These are phyloP conservation scores for Brachyalestes nurse DNA, from an alignment of 2,797 vertebrate species.

Conservation along the genomic window DNA sequence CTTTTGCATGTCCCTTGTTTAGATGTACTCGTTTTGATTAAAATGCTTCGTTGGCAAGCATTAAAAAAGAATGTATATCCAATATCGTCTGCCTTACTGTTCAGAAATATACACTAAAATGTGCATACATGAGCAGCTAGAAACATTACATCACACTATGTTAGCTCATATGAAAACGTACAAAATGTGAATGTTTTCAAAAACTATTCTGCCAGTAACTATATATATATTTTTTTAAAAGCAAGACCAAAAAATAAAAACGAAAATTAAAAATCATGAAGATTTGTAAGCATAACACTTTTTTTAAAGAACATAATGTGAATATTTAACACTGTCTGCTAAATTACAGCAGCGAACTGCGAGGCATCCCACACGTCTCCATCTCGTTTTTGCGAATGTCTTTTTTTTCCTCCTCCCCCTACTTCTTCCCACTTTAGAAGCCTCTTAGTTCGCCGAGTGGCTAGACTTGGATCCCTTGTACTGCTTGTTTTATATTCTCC, in stretches of 20 bases:
- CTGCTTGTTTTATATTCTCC: constrained; percentile 99
- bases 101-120: constrained; percentile 97
- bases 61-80: constrained; percentile 89
- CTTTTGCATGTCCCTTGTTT: constrained; percentile 70
- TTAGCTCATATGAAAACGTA: constrained; percentile 99
- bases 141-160: constrained; percentile 96
- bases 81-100: constrained; percentile 89
- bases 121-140: constrained; percentile 97
- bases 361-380: constrained; percentile 82
- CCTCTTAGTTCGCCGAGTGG: constrained; percentile 77
- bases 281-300: constrained; percentile 89
- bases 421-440: constrained; percentile 60
- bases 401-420: constrained; percentile 34
- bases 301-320: constrained; percentile 84
- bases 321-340: constrained; percentile 91
- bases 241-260: constrained; percentile 89
- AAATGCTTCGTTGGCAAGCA: constrained; percentile 88
- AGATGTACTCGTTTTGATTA: constrained; percentile 78
- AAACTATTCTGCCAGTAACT: constrained; percentile 91
- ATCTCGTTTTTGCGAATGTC: constrained; percentile 47
- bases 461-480: constrained; percentile 99
- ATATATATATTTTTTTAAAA: constrained; percentile 78
- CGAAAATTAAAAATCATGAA: constrained; percentile 72
- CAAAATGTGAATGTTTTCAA: constrained; percentile 97
- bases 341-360: constrained; percentile 89